Conservation (phyloP, 2,888 invertebrate species). For the Petrolisthes manimaculis region DNA sequence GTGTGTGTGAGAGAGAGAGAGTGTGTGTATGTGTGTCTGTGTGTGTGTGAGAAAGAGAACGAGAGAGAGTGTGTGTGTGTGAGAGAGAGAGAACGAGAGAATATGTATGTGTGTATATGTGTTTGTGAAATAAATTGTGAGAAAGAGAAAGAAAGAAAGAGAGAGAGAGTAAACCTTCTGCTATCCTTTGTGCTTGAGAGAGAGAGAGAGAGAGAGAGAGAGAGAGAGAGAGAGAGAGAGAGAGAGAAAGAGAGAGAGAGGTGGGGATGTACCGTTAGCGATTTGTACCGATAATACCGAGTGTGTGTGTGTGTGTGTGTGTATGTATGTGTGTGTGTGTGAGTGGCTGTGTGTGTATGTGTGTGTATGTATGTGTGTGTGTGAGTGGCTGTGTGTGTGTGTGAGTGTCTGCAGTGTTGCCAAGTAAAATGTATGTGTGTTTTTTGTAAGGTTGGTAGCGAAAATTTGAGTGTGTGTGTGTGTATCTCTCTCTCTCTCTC, state of each 20-base stretch:
- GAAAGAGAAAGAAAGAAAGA: too few relatives aligned
- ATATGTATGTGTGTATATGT: not conserved
- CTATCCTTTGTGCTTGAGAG: not conserved
- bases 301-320: slow-evolving; percentile 14
- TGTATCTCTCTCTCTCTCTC: too few relatives aligned
- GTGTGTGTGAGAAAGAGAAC: not conserved
- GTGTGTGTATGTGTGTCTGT: slow-evolving; percentile 5
- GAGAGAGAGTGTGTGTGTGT: not conserved
- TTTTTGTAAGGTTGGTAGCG: not conserved
- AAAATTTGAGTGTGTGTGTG: too few relatives aligned
- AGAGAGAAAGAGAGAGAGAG: slow-evolving; percentile 18
- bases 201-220: slow-evolving; percentile 25
- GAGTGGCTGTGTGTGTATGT: too few relatives aligned
- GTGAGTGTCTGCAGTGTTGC: not conserved
- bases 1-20: not conserved
- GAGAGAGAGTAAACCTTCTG: not conserved
- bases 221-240: slow-evolving; percentile 20
- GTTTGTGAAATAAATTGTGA: not conserved
- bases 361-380: too few relatives aligned
- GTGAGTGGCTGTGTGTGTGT: too few relatives aligned
- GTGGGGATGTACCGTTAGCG: not conserved
- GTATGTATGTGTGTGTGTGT: too few relatives aligned
- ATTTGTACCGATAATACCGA: too few relatives aligned
- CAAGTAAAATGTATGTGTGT: not conserved
- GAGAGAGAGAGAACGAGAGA: not conserved